Evolutionary conservation across 2,797 vertebrate species (phyloP), one percentile per base, ranked within the genome.

Genomic region (Lutra lutra): DNA sequence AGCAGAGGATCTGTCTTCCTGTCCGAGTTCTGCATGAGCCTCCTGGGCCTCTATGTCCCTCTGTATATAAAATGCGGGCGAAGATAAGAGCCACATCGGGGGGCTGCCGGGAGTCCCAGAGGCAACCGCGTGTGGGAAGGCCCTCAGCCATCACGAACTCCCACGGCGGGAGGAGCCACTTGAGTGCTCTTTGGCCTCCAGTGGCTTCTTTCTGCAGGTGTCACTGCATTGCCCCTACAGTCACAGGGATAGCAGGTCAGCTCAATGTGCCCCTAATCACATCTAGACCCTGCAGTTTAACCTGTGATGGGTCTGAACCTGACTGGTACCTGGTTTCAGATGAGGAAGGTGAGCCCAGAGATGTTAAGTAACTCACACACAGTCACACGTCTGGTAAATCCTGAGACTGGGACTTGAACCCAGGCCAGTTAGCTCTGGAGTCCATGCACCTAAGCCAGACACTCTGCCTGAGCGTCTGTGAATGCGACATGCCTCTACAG

Each of bases 1-100:
- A 0, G 20, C 17, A 8, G 21, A 58, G 32, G 18, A 54, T 2
- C 1, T 2, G 46, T n/a, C 20, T 66, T 35, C 29, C 1, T n/a
- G 54, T 38, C 64, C 35, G 27, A 11, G 40, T 51, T 75, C 58
- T 14, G 9, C 4, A 1, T 38, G 51, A 48, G 38, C 7, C 35
- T 79, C 38, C 54, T 0, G 18, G 64, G 70, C 84, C 87, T 85
- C 46, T 0, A 80, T 54, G 70, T 68, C 21, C 58, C 56, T 25
- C 21, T 58, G 62, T 56, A 25, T 56, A 25, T 40, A 62, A 56
- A 56, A 38, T 9, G 3, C 9, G 11, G 15, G 17, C 32, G 27
- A 58, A 29, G 25, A 51, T 15, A 29, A 70, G 14, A 54, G 5
- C 9, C 56, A 13, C 3, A 3, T 58, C 17, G 27, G 15, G 58